Percentiles rank a stretch among this genome's conserved stretches.
Evolutionary conservation across 2,797 vertebrate genomes (phyloP).

Genomic region (Pteronotus mesoamericanus): DNA sequence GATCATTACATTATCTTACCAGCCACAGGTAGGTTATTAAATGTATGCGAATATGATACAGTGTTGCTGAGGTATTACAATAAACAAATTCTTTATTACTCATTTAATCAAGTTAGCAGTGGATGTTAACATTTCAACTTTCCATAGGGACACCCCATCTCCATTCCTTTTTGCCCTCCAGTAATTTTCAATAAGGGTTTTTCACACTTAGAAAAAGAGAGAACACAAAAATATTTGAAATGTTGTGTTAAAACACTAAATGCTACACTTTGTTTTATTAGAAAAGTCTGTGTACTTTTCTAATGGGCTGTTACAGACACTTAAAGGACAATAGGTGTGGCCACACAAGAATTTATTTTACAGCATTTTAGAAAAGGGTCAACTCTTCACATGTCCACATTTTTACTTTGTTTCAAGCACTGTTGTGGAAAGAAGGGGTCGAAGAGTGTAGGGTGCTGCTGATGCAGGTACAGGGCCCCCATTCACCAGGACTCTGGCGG

Average conservation of each 20-base stretch:
- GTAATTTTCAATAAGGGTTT: background rate
- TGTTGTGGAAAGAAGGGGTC: background rate
- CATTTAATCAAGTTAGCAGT: conserved; percentile 26
- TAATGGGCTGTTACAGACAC: background rate
- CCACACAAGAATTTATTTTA: background rate
- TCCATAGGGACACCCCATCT: background rate
- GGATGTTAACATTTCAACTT: conserved; percentile 35
- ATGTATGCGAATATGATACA: background rate
- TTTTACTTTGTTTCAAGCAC: background rate
- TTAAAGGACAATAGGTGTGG: background rate
- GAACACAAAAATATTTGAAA: background rate
- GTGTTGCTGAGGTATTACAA: conserved; percentile 65
- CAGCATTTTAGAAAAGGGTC: background rate
- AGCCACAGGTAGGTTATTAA: conserved; percentile 4
- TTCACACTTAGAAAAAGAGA: conserved; percentile 52
- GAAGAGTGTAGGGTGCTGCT: fast-evolving
- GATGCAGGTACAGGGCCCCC: fast-evolving
- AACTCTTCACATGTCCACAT: background rate
- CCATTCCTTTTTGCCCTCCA: background rate
- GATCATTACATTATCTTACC: conserved; percentile 27
- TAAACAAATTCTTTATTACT: conserved; percentile 56
- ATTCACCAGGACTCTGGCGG: fast-evolving
- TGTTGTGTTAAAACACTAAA: background rate
- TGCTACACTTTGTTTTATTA: background rate
- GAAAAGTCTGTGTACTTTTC: background rate